These are phyloP conservation scores for Axis porcinus DNA, from an alignment of 2,113 vertebrate genomes.

Conservation along the genomic window DNA sequence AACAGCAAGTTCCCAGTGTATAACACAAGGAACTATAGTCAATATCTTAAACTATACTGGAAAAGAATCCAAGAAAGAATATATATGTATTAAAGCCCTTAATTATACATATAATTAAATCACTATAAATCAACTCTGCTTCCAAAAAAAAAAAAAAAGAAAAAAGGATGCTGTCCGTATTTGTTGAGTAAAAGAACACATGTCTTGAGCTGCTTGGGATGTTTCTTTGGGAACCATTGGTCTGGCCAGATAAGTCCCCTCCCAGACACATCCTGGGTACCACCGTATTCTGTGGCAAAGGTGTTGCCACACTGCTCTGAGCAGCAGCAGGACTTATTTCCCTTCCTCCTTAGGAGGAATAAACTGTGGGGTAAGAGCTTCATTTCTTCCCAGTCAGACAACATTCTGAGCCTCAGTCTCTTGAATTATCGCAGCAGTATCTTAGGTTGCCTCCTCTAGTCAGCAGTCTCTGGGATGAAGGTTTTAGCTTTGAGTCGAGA, in stretches of 20 bases:
- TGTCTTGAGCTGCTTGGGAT: neutral
- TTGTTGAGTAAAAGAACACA: neutral
- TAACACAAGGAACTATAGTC: neutral
- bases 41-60: neutral
- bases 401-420: neutral
- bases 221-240: neutral
- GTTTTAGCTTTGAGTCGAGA: neutral
- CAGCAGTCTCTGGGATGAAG: neutral
- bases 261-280: neutral
- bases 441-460: neutral
- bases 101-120: neutral
- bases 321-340: too few species aligned
- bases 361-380: neutral
- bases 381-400: neutral
- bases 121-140: neutral
- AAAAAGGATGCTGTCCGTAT: neutral
- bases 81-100: neutral
- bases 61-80: neutral
- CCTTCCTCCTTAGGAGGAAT: neutral
- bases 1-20: neutral
- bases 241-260: neutral
- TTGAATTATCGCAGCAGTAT: neutral
- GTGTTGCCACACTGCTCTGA: neutral
- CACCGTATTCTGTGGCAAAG: fast-evolving
- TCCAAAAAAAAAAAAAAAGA: neutral